Percentiles rank a stretch among this genome's conserved stretches.
phyloP scores from a whole-genome alignment of 2,888 invertebrate species.

The Epinotia brunnichana region DNA sequence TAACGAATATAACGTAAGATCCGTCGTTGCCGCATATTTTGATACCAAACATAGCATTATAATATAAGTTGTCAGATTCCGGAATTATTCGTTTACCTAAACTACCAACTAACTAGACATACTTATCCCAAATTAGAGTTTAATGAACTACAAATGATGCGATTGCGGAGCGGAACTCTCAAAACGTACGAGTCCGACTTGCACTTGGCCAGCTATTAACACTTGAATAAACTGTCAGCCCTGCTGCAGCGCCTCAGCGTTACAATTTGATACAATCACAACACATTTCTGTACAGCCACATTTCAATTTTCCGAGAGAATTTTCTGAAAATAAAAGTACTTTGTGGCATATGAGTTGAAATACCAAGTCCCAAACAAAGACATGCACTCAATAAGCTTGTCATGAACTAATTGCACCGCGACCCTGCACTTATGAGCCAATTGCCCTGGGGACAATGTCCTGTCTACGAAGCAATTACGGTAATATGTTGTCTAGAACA shows the following conservation, averaged over 20 bases:
- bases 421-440: constrained; percentile 35
- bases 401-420: constrained; percentile 32
- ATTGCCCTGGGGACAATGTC: constrained; percentile 13
- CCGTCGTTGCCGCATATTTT: too few relatives aligned
- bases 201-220: too few relatives aligned
- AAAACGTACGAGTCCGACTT: too few relatives aligned
- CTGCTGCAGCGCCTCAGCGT: not conserved
- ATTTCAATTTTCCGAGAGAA: not conserved
- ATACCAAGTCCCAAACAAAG: constrained; percentile 17
- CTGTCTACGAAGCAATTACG: constrained; percentile 26
- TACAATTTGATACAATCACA: not conserved
- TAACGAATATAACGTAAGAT: too few relatives aligned
- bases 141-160: too few relatives aligned
- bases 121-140: too few relatives aligned
- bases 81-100: too few relatives aligned
- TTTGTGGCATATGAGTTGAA: not conserved
- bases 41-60: too few relatives aligned
- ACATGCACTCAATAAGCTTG: constrained; percentile 34
- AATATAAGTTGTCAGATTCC: too few relatives aligned
- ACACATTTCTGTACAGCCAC: not conserved
- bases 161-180: too few relatives aligned
- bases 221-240: not conserved
- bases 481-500: constrained; percentile 26
- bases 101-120: too few relatives aligned
- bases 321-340: not conserved